Base-by-base conservation (phyloP, 2,888 invertebrate genomes). In the Megalurothrips usitatus region DNA sequence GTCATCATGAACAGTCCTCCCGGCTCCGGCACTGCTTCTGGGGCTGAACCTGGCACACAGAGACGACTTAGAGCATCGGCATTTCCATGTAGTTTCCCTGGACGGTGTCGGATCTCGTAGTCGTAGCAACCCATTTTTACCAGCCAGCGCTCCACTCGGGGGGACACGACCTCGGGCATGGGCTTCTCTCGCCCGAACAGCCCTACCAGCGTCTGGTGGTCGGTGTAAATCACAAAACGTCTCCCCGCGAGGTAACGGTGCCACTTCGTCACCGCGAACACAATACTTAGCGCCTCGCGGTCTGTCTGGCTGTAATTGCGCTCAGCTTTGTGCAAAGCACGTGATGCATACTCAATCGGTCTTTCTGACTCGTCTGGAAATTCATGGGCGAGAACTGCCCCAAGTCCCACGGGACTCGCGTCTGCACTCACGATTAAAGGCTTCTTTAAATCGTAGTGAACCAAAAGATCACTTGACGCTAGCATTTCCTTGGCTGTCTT, bases 131-230 rank as follows among this genome's bases (percentile, higher is more conserved):
- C 78, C 75, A 83, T 82, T 78, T 81, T 81, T 52, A 80, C 79
- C 26, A 82, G 81, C 82, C 81, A 83, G 47, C 82, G 17, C 81
- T 82, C 82, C 28, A 82, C 68, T 17, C 78, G 9, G 34, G 26
- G 26, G 28, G 11, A 11, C 26, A 47, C 79, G 9, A 82, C 80
- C 48, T 80, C 26, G 23, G 82, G 81, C 23, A 83, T 79, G 28
- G 81, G 81, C n/a, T 78, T 80, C 58, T 82, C 81, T 19, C 80
- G 52, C 48, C 80, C 82, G 63, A 82, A 82, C 78, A 82, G 81
- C 23, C 81, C 52, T 19, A 82, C 8, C 26, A 82, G 78, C 2
- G 81, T 80, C 78, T 82, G 47, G 79, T 82, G 81, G 80, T 82
- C 82, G 14, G 49, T 49, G 49, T 49, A 49, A 49, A 49, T 49